Conservation (phyloP, 1,140 invertebrate genomes). For the Oncopodura yosiiana region DNA sequence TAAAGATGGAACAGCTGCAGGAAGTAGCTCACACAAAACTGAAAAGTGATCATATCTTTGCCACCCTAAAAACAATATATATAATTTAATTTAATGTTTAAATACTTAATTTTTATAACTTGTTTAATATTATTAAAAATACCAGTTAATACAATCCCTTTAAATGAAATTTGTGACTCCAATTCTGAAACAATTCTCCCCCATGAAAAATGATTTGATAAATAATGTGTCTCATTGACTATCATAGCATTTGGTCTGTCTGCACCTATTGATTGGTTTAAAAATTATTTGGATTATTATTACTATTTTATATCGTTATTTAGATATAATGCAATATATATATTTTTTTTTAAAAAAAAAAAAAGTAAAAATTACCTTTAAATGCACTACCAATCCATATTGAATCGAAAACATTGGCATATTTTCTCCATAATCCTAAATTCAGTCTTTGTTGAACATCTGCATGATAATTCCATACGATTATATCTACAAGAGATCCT, state of each 20-base stretch:
- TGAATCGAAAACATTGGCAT: conserved; percentile 45
- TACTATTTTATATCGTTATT: conserved; percentile 45
- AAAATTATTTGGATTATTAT: not conserved
- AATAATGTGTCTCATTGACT: conserved; percentile 54
- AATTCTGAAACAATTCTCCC: conserved; percentile 45
- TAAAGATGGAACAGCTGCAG: conserved; percentile 56
- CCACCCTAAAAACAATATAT: conserved; percentile 47
- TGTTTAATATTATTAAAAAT: conserved; percentile 56
- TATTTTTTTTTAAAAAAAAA: conserved; percentile 40
- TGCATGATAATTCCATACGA: conserved; percentile 51
- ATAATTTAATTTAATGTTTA: conserved; percentile 37
- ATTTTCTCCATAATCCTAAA: conserved; percentile 43
- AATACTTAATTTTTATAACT: conserved; percentile 47
- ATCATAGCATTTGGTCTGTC: conserved; percentile 37
- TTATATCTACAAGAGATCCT: conserved; percentile 43
- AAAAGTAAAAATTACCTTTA: too few relatives aligned
- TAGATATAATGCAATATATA: conserved; percentile 42
- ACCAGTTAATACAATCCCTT: conserved; percentile 60
- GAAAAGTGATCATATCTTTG: conserved; percentile 62
- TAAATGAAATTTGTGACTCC: conserved; percentile 47
- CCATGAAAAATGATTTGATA: conserved; percentile 61
- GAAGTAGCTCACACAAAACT: conserved; percentile 55
- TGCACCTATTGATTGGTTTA: too few relatives aligned
- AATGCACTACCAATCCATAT: conserved; percentile 53
- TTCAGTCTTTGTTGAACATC: conserved; percentile 37